Base-by-base conservation (phyloP, 1,140 invertebrate genomes). In the Lordiphosa mommai region DNA sequence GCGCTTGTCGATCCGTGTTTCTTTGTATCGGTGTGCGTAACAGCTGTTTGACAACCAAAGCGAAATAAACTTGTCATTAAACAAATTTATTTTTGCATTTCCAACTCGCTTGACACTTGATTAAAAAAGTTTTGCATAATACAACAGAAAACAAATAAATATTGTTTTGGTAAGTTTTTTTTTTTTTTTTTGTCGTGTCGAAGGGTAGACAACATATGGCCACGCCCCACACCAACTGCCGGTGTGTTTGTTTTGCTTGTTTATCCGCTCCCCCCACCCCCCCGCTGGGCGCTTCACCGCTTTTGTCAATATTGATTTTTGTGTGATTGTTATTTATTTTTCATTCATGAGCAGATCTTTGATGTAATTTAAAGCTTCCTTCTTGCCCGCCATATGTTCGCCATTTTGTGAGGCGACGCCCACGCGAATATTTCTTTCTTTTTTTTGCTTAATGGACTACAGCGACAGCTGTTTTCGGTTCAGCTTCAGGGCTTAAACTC, bases 321-420 rank as follows among this genome's bases (percentile, higher is more conserved):
- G 52, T 79, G 50, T 79, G 73, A 79, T 79, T 79, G 73, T 79
- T 79, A 79, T 79, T 79, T 79, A 79, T 79, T 79, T 79, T 79
- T 76, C 72, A 72, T 79, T 37, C 16, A 43, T 27, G 29, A 37
- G 40, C 58, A 64, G 56, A 70, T 69, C 53, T 59, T 48, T 64
- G 49, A 74, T 74, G 59, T 56, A 74, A 65, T 74, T 74, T 74
- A 76, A 76, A 65, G 48, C 66, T 27, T 14, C 34, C 33, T 32
- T 17, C 37, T 60, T 27, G 27, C 17, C 52, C 37, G 50, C 53
- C 65, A 70, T 66, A 65, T 76, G 70, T 52, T 72, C 41, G 56
- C 63, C 51, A 47, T 27, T 41, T 33, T 46, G 44, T 52, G 27
- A 14, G 43, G 2, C 23, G 23, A 27, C 23, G 23, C 23, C 23